Evolutionary conservation across 2,113 vertebrate genomes (phyloP), one percentile per base, ranked within the genome.

Genomic region (Holacanthus passer): DNA sequence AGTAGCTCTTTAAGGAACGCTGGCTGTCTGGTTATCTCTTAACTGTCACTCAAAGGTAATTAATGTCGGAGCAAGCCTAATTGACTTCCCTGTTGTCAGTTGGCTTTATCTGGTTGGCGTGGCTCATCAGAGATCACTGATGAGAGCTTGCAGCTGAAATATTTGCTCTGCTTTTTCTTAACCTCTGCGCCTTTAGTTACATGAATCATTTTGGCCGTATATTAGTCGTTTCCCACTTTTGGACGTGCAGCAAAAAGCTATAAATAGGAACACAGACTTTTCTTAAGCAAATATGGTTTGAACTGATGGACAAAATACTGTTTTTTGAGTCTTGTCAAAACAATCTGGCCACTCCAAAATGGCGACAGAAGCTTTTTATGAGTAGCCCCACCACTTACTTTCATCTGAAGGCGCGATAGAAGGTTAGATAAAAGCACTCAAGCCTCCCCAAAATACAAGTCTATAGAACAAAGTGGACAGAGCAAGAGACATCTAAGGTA

Each of bases 371-470:
- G 91, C 90, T 68, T 70, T 79, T 80, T 72, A 90, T 68, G 90
- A 92, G 89, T 83, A 88, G 74, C 73, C 77, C 29, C 31, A 56
- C 84, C 87, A 88, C 85, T 92, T 90, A 90, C 95, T 96, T 95
- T 96, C 93, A 95, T 95, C 93, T 95, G 90, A 90, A 93, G 70
- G 53, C 70, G 24, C 60, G 88, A 94, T 88, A 93, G 89, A 91
- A 93, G 93, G 93, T 93, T 94, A 94, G 95, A 96, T 96, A 94
- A 96, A 96, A 96, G 95, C 90, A 81, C 47, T 53, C 78, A 68
- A 87, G 79, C 91, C 88, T 84, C 75, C 78, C 92, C 88, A 87
- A 95, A 94, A 94, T 86, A 90, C 35, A 55, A 87, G 87, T 84
- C 88, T 43, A 41, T 68, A 93, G 91, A 95, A 95, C 94, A 95